A percentile compares a stretch with the other conserved stretches of the same genome.
Conservation (phyloP, 2,888 invertebrate species). For the Physocephala rufipes region DNA sequence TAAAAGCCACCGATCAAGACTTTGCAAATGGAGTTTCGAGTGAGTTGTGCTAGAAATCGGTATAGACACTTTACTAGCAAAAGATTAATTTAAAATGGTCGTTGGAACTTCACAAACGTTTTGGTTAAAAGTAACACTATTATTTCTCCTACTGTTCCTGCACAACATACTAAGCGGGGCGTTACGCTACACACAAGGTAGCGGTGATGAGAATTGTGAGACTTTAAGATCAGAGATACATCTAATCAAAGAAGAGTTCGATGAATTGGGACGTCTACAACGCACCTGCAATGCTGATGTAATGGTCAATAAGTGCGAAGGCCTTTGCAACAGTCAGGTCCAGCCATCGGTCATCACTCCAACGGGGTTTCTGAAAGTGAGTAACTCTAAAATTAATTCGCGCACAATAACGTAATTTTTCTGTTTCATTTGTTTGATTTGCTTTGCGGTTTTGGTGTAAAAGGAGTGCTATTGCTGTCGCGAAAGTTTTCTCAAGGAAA, state of each 20-base stretch:
- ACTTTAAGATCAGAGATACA: conserved; percentile 87
- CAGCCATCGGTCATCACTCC: conserved; percentile 89
- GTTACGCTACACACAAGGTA: conserved; percentile 57
- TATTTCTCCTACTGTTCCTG: conserved; percentile 22
- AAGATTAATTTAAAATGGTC: background rate
- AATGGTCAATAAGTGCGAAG: conserved; percentile 92
- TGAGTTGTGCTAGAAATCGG: conserved; percentile 7
- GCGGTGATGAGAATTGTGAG: conserved; percentile 82
- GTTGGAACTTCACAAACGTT: background rate
- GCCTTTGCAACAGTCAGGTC: conserved; percentile 89
- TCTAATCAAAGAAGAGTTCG: conserved; percentile 91
- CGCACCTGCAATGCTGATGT: conserved; percentile 91
- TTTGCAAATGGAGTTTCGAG: background rate
- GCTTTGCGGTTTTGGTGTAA: conserved; percentile 3
- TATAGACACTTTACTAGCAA: background rate
- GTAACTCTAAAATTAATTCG: conserved; percentile 29
- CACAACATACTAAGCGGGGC: conserved; percentile 40
- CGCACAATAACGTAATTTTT: background rate
- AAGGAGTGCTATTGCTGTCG: conserved; percentile 92
- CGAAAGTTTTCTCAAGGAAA: conserved; percentile 84
- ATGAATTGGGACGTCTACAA: conserved; percentile 82
- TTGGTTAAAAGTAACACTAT: conserved; percentile 16
- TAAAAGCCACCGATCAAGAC: conserved; percentile 2
- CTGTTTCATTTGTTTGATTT: background rate
- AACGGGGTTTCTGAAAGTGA: conserved; percentile 83